These are phyloP conservation scores for Zhuqinia jingwanae DNA, from an alignment of 2,888 invertebrate species.

Conservation along the genomic window DNA sequence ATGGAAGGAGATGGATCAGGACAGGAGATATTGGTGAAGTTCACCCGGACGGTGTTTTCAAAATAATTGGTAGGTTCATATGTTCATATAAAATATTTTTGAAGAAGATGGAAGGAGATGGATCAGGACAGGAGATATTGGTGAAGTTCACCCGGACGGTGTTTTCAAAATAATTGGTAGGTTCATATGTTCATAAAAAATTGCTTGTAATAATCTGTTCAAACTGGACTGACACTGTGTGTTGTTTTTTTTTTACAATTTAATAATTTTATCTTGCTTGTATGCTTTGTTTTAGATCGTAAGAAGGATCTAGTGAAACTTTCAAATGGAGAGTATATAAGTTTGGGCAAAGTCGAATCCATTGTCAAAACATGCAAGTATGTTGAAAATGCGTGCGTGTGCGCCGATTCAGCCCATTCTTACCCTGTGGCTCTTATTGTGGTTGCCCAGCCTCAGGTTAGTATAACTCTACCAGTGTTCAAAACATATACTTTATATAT, in stretches of 20 bases:
- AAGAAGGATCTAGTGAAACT: conserved; percentile 99
- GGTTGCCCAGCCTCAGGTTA: conserved; percentile 84
- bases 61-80: conserved; percentile 91
- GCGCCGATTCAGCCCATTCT: conserved; percentile 92
- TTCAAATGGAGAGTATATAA: conserved; percentile 98
- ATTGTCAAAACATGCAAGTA: conserved; percentile 95
- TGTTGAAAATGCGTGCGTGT: conserved; percentile 98
- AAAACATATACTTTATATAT: no score
- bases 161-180: conserved; percentile 97
- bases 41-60: conserved; percentile 95
- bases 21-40: conserved; percentile 98
- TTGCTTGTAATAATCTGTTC: no score
- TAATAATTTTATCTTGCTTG: not conserved
- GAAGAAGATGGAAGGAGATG: conserved; percentile 90
- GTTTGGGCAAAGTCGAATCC: conserved; percentile 97
- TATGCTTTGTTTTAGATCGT: conserved; percentile 93
- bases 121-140: conserved; percentile 98
- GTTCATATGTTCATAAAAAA: conserved; percentile 75
- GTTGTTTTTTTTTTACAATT: no score
- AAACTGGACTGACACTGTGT: no score
- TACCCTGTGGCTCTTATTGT: conserved; percentile 95
- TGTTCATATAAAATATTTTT: conserved; percentile 82
- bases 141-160: conserved; percentile 96
- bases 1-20: conserved; percentile 94
- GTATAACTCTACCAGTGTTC: no score